phyloP scores from a whole-genome alignment of 2,888 invertebrate species.

The Lutraria lutraria region DNA sequence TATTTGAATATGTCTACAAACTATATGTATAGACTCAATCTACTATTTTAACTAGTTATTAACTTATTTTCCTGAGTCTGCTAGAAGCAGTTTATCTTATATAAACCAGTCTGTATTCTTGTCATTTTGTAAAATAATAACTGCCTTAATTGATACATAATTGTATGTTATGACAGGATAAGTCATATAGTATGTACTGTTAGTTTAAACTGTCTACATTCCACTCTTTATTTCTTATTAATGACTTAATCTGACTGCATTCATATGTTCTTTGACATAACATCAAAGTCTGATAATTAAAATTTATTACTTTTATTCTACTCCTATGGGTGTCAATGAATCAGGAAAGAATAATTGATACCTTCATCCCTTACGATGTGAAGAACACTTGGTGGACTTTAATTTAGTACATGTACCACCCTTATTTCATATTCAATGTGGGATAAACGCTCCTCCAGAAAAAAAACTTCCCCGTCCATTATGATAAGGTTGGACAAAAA shows the following conservation, averaged over 20 bases:
- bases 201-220: slow-evolving; percentile 25
- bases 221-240: slow-evolving; percentile 32
- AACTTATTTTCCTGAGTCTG: too few species aligned
- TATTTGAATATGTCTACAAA: too few species aligned
- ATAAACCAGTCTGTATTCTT: not conserved
- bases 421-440: too few species aligned
- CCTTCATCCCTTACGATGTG: not conserved
- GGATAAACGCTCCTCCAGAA: too few species aligned
- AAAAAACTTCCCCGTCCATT: too few species aligned
- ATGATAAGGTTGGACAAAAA: too few species aligned
- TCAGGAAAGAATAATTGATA: not conserved
- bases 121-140: not conserved
- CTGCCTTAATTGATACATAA: slow-evolving; percentile 6
- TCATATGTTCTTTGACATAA: slow-evolving; percentile 4
- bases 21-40: too few species aligned
- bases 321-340: not conserved
- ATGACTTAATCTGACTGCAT: not conserved
- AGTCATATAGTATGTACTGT: not conserved
- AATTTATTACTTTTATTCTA: not conserved
- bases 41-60: too few species aligned
- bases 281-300: not conserved
- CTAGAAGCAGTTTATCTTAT: too few species aligned
- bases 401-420: not conserved
- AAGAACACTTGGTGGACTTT: not conserved
- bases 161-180: slow-evolving; percentile 19